These are phyloP conservation scores for Brienomyrus brachyistius DNA, from an alignment of 2,113 vertebrate genomes.

Conservation along the genomic window DNA sequence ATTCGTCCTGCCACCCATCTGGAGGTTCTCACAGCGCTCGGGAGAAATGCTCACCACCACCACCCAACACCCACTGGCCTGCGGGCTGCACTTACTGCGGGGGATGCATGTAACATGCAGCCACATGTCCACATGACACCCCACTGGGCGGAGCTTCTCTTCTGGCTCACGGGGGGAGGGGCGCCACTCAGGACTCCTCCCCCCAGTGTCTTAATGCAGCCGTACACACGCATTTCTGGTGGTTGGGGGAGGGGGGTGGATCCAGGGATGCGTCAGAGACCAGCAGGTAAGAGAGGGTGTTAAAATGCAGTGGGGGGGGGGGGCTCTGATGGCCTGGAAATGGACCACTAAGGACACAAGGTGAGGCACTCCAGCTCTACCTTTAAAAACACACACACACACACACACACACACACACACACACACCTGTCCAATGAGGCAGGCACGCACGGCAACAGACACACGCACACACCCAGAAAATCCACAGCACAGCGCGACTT, in stretches of 20 bases:
- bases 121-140: background rate
- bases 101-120: background rate
- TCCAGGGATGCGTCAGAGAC: background rate
- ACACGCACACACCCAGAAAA: too few relatives aligned
- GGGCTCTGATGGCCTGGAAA: too few relatives aligned
- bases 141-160: background rate
- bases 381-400: background rate
- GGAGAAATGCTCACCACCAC: background rate
- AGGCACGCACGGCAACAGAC: too few relatives aligned
- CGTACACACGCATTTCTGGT: background rate
- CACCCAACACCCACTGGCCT: background rate
- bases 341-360: too few relatives aligned
- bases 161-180: background rate
- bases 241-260: background rate
- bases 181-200: background rate
- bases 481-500: background rate
- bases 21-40: background rate
- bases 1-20: background rate
- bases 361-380: too few relatives aligned
- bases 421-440: background rate
- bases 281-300: background rate
- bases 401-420: background rate
- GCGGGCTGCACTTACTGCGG: background rate
- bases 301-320: background rate
- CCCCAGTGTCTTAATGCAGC: background rate